Evolutionary conservation across 2,113 vertebrate species (phyloP).

Genomic region (Thalassarche chlororhynchos): DNA sequence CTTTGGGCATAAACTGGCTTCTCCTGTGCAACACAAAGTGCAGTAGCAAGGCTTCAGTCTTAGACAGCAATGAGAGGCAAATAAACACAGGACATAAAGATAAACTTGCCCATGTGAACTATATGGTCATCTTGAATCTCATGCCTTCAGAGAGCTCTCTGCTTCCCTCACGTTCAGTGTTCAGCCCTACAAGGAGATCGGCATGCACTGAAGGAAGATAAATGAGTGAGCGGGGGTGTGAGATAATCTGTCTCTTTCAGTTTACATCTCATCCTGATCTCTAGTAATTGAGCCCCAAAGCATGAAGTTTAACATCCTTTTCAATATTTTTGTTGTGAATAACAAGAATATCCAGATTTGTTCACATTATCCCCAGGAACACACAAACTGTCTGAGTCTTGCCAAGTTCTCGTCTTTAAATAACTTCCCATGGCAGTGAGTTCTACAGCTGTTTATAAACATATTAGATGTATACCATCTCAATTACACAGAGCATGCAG

Average conservation of each 20-base stretch:
- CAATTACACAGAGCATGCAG: constrained; percentile 15
- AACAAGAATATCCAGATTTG: constrained; percentile 53
- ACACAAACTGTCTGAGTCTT: background rate
- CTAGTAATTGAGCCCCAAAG: constrained; percentile 5
- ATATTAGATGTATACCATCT: constrained; percentile 18
- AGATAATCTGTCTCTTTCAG: constrained; percentile 2
- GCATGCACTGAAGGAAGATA: background rate
- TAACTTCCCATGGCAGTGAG: constrained; percentile 48
- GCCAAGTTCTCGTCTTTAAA: constrained; percentile 34
- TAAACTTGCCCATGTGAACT: background rate
- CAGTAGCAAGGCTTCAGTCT: background rate
- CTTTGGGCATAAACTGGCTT: background rate
- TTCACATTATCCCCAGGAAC: constrained; percentile 52
- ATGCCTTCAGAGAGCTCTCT: background rate
- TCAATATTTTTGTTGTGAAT: constrained; percentile 39
- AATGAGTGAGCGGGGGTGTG: background rate
- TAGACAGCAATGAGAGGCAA: background rate
- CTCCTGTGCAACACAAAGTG: background rate
- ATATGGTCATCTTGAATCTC: background rate
- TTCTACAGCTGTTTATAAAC: constrained; percentile 48
- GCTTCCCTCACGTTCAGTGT: background rate
- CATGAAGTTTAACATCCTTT: constrained; percentile 26
- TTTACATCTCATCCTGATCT: constrained; percentile 3
- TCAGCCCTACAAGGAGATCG: background rate
- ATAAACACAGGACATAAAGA: background rate